phyloP scores from a whole-genome alignment of 1,140 invertebrate species.

The Cydia fagiglandana region DNA sequence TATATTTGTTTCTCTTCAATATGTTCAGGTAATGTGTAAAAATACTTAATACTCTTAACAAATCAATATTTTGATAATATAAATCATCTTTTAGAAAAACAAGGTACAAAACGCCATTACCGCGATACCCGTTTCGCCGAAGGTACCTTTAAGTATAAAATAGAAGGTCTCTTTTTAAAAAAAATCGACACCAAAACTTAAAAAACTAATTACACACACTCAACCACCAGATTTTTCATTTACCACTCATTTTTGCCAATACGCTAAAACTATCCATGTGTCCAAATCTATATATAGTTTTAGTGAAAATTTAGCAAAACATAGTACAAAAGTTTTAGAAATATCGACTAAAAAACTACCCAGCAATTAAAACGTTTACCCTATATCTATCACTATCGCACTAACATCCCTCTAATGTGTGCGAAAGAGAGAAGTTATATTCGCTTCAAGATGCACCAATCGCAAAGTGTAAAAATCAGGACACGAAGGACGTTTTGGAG shows the following conservation, averaged over 20 bases:
- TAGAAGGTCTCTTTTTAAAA: conserved; percentile 66
- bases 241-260: conserved; percentile 46
- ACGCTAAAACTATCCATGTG: conserved; percentile 57
- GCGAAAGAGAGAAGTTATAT: conserved; percentile 55
- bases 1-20: conserved; percentile 68
- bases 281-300: conserved; percentile 71
- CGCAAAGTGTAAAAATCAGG: conserved; percentile 57
- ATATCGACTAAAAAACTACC: conserved; percentile 72
- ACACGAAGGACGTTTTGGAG: conserved; percentile 47
- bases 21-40: conserved; percentile 76
- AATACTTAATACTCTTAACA: conserved; percentile 73
- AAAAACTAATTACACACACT: conserved; percentile 42
- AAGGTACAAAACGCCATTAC: conserved; percentile 66
- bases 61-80: conserved; percentile 73
- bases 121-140: conserved; percentile 53
- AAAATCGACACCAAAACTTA: conserved; percentile 48
- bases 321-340: conserved; percentile 79
- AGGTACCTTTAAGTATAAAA: conserved; percentile 63
- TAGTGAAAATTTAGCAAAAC: conserved; percentile 79
- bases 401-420: conserved; percentile 48
- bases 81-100: conserved; percentile 75
- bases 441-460: conserved; percentile 60
- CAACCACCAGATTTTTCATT: conserved; percentile 47
- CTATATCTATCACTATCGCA: conserved; percentile 66
- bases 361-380: conserved; percentile 71